Base-by-base conservation (phyloP, 2,888 invertebrate species). In the Chrysolina americana region DNA sequence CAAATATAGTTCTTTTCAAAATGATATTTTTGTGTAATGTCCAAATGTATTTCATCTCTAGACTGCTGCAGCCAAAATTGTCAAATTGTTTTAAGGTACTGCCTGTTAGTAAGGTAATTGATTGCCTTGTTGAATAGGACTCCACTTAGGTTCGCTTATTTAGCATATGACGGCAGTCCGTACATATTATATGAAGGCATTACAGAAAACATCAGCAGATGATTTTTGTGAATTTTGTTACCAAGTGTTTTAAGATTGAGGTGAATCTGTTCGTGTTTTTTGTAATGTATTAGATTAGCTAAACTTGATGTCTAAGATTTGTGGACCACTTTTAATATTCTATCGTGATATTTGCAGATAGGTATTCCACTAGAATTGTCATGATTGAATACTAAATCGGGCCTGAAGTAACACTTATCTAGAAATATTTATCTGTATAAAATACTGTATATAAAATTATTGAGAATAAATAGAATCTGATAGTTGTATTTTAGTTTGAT, bases 381-480 rank as follows among this genome's bases (percentile, higher is more conserved):
- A 59, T 36, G 59, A 59, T 36, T 36, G 59, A 36, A 28, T 59
- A n/a, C 23, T 59, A 59, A 59, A 36, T 59, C 28, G n/a, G 59
- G 36, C 36, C 59, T 59, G 59, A 59, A 36, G 36, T 59, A 83
- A 83, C 83, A 83, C 83, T 84, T 84, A 84, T 81, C 81, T 83
- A 83, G 81, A 83, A 78, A 82, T 84, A 85, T 84, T 85, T 85
- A 83, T 85, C 84, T 85, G 84, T 84, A 84, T 77, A 83, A 82
- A 85, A 81, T 77, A 79, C 76, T 85, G 85, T 85, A 85, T 83
- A 85, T 85, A 84, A 82, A 82, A 83, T 83, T 82, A 84, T 82
- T 81, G 83, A 81, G 79, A 82, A 83, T 82, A 82, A 82, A 84
- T 83, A 83, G 81, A 82, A 79, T 83, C 79, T 79, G 79, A 83